Percentiles rank a stretch among this genome's conserved stretches.
phyloP scores from a whole-genome alignment of 1,140 invertebrate species.

The Diachasma alloeum region DNA sequence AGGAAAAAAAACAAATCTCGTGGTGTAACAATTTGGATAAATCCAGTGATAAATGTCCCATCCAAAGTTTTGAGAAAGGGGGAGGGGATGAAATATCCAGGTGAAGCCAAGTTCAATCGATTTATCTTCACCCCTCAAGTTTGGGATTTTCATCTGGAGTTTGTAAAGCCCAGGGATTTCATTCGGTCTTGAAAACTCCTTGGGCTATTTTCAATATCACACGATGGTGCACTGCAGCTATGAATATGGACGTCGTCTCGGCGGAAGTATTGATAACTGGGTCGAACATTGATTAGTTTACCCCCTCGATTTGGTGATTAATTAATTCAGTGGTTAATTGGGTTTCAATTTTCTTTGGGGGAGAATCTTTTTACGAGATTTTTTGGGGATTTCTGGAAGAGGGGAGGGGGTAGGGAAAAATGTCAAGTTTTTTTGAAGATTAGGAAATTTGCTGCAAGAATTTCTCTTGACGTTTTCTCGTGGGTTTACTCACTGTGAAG shows the following conservation, averaged over 20 bases:
- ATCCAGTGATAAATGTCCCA: not conserved
- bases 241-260: not conserved
- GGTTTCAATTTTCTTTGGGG: no score
- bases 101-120: not conserved
- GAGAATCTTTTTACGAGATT: no score
- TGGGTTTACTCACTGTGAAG: no score
- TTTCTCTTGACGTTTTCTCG: no score
- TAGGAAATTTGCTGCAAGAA: no score
- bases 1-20: not conserved
- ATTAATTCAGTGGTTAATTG: no score
- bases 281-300: not conserved
- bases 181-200: not conserved
- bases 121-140: not conserved
- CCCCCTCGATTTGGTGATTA: no score
- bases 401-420: no score
- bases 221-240: not conserved
- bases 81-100: not conserved
- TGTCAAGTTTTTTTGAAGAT: no score
- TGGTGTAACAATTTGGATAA: not conserved
- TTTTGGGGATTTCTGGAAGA: no score
- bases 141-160: not conserved
- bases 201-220: not conserved
- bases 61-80: not conserved
- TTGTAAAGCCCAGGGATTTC: not conserved
- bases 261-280: not conserved